Base-by-base conservation (phyloP, 2,888 invertebrate species). In the Ormia ochracea region DNA sequence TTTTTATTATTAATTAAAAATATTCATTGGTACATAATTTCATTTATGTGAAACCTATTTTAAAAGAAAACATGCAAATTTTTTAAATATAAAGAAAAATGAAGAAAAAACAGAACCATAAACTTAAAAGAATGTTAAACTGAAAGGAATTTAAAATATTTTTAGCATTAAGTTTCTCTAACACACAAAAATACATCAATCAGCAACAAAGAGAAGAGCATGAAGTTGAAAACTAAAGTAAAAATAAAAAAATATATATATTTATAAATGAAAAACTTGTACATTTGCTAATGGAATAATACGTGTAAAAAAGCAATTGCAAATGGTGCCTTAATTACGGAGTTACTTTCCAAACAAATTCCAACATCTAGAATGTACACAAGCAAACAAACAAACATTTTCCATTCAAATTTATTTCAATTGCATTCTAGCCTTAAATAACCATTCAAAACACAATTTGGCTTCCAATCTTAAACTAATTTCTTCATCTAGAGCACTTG, bases 241-340 rank as follows among this genome's bases (percentile, higher is more conserved):
- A 52, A 33, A 63, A 63, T 63, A n/a, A n/a, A 72, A 43, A 10
- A 78, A 43, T 48, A 26, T 28, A 50, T 59, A 52, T 7, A 50
- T n/a, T 45, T 45, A 28, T 17, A 31, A 28, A 63, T 23, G 28
- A n/a, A 79, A 33, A 81, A 81, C 78, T 86, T 87, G 87, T 88
- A 87, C 84, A 87, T 87, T 48, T 87, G 86, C 88, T 79, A 80
- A 82, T 81, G 88, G 88, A 87, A 86, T 86, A 87, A 87, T 87
- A 87, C 88, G 88, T 87, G 88, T 88, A 87, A 87, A 87, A 89
- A 88, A 89, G 89, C 88, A 88, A 88, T 88, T 88, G 89, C 87
- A 87, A 80, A 88, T 87, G 89, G 88, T 88, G 88, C 88, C 88
- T 88, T 88, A 88, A 89, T 87, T 87, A 87, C 87, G 85, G 86